Percentiles rank a stretch among this genome's conserved stretches.
Evolutionary conservation across 2,113 vertebrate genomes (phyloP).

Genomic region (Dunckerocampus dactyliophorus): DNA sequence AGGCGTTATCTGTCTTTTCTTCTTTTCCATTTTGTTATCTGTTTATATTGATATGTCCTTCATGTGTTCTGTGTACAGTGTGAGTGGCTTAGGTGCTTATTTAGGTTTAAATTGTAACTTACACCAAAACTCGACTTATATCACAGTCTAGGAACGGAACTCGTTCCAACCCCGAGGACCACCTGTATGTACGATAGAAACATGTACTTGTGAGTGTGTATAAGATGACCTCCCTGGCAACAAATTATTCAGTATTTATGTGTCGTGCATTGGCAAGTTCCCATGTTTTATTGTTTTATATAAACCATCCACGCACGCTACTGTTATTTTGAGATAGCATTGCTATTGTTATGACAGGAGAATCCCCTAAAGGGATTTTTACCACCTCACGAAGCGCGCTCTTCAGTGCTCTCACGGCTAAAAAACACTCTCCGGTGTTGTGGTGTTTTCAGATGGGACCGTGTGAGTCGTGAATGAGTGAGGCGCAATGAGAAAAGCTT

Average conservation of each 20-base stretch:
- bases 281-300: slow-evolving; percentile 54
- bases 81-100: no score
- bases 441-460: slow-evolving; percentile 53
- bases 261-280: slow-evolving; percentile 42
- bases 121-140: no score
- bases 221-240: slow-evolving; percentile 31
- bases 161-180: no score
- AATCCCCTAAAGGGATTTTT: slow-evolving; percentile 61
- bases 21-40: no score
- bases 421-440: slow-evolving; percentile 46
- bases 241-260: slow-evolving; percentile 56
- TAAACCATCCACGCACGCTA: slow-evolving; percentile 54
- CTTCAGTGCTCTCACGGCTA: slow-evolving; percentile 50
- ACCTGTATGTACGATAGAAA: not conserved
- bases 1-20: no score
- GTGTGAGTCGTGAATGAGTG: slow-evolving; percentile 44
- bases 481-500: slow-evolving; percentile 45
- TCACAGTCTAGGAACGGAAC: no score
- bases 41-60: no score
- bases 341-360: slow-evolving; percentile 61
- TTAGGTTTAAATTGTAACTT: no score
- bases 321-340: slow-evolving; percentile 58
- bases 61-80: no score
- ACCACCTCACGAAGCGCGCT: slow-evolving; percentile 54
- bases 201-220: not conserved